These are phyloP conservation scores for Drosophila bunnanda DNA, from an alignment of 2,888 invertebrate genomes.

Conservation along the genomic window DNA sequence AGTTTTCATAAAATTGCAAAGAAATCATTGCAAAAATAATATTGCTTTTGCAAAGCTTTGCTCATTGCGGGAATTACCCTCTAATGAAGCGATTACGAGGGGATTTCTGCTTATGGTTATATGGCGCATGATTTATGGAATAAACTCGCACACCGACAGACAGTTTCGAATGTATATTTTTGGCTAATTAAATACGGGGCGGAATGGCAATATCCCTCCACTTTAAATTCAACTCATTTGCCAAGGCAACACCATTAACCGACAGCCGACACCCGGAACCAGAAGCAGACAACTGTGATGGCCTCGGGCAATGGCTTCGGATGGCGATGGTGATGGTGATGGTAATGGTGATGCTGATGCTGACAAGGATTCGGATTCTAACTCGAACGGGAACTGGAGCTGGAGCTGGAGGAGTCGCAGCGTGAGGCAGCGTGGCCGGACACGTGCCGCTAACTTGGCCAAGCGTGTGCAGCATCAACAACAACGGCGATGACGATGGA, in stretches of 20 bases:
- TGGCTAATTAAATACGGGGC: slow-evolving; percentile 70
- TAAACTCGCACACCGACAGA: slow-evolving; percentile 1
- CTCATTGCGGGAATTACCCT: neutral
- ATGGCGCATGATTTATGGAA: slow-evolving; percentile 63
- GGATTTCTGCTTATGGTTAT: neutral
- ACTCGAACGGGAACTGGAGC: slow-evolving; percentile 1
- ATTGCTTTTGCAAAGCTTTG: neutral
- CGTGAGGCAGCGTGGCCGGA: slow-evolving; percentile 65
- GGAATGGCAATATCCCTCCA: slow-evolving; percentile 41
- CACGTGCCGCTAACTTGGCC: slow-evolving; percentile 76
- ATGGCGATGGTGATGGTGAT: slow-evolving; percentile 9
- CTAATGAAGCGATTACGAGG: slow-evolving; percentile 23
- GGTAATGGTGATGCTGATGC: slow-evolving; percentile 30
- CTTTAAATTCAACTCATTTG: slow-evolving; percentile 64
- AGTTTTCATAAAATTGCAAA: neutral
- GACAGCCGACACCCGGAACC: slow-evolving; percentile 44
- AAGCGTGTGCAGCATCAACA: slow-evolving; percentile 80
- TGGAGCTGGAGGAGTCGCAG: slow-evolving; percentile 41
- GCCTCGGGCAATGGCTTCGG: slow-evolving; percentile 37
- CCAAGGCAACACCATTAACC: slow-evolving; percentile 52
- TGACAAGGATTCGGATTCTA: slow-evolving; percentile 8
- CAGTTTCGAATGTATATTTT: slow-evolving; percentile 47
- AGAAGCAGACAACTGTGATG: slow-evolving; percentile 68
- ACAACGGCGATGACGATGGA: slow-evolving; percentile 39
- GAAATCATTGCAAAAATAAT: neutral